A percentile compares a stretch with the other conserved stretches of the same genome.
Evolutionary conservation across 2,113 vertebrate genomes (phyloP).

Genomic region (Nymphicus hollandicus): DNA sequence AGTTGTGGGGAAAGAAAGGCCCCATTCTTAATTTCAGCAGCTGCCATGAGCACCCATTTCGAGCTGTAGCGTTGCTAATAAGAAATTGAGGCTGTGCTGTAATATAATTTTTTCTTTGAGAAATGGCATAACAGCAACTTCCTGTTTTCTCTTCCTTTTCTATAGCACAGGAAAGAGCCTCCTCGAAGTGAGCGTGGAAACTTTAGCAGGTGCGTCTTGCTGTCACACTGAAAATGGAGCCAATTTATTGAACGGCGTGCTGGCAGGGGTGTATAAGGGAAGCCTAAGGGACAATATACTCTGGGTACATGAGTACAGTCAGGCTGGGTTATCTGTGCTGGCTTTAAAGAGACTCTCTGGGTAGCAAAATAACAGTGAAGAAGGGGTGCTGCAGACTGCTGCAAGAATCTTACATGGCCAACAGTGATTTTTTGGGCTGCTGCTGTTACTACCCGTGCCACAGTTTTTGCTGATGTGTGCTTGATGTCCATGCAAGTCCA

Average conservation of each 20-base stretch:
- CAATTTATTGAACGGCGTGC: neutral
- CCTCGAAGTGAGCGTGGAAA: conserved; percentile 7
- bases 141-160: conserved; percentile 9
- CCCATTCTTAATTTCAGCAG: neutral
- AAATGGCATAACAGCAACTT: neutral
- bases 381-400: neutral
- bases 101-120: neutral
- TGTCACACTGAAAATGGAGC: neutral
- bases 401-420: neutral
- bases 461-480: neutral
- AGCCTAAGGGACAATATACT: neutral
- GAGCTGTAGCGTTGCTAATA: neutral
- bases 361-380: neutral
- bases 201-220: conserved; percentile 65
- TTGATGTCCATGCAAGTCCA: rapidly evolving
- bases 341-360: neutral
- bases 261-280: neutral
- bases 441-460: neutral
- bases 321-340: neutral
- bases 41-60: neutral
- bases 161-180: conserved; percentile 38
- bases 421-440: neutral
- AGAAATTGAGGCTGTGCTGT: neutral
- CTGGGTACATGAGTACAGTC: neutral
- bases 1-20: neutral